These are phyloP conservation scores for Latrodectus geometricus DNA, from an alignment of 1,140 invertebrate species.

Conservation along the genomic window DNA sequence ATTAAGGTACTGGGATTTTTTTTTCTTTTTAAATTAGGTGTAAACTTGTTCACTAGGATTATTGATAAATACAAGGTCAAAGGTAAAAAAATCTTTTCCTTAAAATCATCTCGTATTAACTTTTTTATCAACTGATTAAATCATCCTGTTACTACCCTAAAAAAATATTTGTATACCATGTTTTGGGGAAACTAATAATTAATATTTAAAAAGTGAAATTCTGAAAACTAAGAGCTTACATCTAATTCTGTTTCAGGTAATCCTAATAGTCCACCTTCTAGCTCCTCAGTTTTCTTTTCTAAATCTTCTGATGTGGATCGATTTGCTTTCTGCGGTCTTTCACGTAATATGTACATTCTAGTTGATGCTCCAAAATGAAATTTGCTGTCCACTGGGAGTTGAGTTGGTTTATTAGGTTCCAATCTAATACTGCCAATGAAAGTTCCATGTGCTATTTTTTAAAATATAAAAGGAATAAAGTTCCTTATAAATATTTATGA, in stretches of 20 bases:
- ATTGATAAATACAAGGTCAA: too few species aligned
- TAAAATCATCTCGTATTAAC: too few species aligned
- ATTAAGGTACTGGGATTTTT: too few species aligned
- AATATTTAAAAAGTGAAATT: conserved; percentile 33
- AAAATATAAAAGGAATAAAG: not conserved
- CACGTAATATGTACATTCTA: conserved; percentile 91
- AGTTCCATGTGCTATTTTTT: conserved; percentile 89
- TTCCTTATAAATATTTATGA: not conserved
- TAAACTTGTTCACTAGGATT: too few species aligned
- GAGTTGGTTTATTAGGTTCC: conserved; percentile 93
- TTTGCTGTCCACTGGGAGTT: conserved; percentile 90
- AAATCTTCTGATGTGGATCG: conserved; percentile 77
- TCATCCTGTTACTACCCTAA: too few species aligned
- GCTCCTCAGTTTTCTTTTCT: conserved; percentile 70
- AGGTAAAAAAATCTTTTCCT: too few species aligned
- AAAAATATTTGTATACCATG: too few species aligned
- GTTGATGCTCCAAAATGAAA: conserved; percentile 99
- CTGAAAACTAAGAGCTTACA: conserved; percentile 73
- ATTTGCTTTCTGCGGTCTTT: conserved; percentile 79
- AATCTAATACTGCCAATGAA: conserved; percentile 91
- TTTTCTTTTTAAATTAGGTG: too few species aligned
- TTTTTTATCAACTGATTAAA: too few species aligned
- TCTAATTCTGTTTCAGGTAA: conserved; percentile 95
- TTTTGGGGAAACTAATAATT: too few species aligned
- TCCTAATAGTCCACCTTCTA: conserved; percentile 85